Percentiles rank a stretch among this genome's conserved stretches.
Evolutionary conservation across 2,888 invertebrate genomes (phyloP).

Genomic region (Linnaemya tessellans): DNA sequence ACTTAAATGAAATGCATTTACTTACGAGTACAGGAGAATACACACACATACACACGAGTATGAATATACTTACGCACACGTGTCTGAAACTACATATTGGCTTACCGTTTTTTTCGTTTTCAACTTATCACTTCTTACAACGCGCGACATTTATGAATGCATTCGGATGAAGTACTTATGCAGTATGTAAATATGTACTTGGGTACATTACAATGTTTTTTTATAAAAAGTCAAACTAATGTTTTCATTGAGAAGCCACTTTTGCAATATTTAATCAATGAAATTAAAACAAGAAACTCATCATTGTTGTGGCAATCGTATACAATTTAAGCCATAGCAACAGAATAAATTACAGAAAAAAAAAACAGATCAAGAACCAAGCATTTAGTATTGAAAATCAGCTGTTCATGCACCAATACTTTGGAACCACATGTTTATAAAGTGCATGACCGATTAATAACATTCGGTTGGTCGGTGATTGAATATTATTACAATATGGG

Average conservation of each 20-base stretch:
- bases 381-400: background rate
- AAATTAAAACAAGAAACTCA: slow-evolving; percentile 22
- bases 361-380: background rate
- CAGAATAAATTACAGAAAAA: background rate
- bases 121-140: slow-evolving; percentile 27
- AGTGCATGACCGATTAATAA: too few species aligned
- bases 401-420: background rate
- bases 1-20: too few species aligned
- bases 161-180: background rate
- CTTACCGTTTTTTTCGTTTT: slow-evolving; percentile 51
- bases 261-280: slow-evolving; percentile 53
- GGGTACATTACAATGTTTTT: background rate
- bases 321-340: slow-evolving; percentile 20
- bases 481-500: too few species aligned
- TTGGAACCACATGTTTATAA: too few species aligned
- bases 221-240: background rate
- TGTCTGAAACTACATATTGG: background rate
- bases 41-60: too few species aligned
- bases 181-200: background rate
- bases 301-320: slow-evolving; percentile 44
- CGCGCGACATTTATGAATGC: slow-evolving; percentile 47
- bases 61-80: background rate
- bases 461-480: too few species aligned
- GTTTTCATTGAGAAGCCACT: background rate
- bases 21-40: too few species aligned